These are phyloP conservation scores for Anthoscopus minutus DNA, from an alignment of 2,113 vertebrate genomes.

Conservation along the genomic window DNA sequence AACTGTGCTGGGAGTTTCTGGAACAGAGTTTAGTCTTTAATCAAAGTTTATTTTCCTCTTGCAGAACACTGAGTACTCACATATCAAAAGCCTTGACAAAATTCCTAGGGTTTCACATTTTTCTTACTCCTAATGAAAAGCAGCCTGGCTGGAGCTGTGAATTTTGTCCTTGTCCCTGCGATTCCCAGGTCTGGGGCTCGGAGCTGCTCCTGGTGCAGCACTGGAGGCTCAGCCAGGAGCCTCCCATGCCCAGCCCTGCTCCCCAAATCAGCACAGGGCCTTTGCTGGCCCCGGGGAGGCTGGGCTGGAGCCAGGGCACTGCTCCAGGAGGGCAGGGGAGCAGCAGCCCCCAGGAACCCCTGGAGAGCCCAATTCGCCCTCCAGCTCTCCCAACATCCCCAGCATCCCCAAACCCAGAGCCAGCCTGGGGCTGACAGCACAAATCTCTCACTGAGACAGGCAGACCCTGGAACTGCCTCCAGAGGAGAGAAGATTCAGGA, in stretches of 20 bases:
- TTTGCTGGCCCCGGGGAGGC: too few relatives aligned
- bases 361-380: too few relatives aligned
- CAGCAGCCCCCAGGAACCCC: too few relatives aligned
- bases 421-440: not conserved
- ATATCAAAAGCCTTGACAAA: not conserved
- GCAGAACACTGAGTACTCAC: not conserved
- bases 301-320: too few relatives aligned
- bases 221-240: too few relatives aligned
- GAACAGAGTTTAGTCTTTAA: not conserved
- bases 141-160: not conserved
- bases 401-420: not conserved
- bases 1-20: not conserved
- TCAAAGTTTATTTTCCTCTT: not conserved
- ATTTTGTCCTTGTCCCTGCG: not conserved
- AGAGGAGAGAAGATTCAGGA: not conserved
- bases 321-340: too few relatives aligned
- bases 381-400: too few relatives aligned
- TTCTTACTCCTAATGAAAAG: not conserved
- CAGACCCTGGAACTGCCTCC: not conserved
- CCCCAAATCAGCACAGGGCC: too few relatives aligned
- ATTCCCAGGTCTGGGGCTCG: accelerated
- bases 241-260: too few relatives aligned
- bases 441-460: not conserved
- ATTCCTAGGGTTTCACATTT: not conserved
- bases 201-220: not conserved